These are phyloP conservation scores for Cyprinella venusta DNA, from an alignment of 2,797 vertebrate genomes.

Conservation along the genomic window DNA sequence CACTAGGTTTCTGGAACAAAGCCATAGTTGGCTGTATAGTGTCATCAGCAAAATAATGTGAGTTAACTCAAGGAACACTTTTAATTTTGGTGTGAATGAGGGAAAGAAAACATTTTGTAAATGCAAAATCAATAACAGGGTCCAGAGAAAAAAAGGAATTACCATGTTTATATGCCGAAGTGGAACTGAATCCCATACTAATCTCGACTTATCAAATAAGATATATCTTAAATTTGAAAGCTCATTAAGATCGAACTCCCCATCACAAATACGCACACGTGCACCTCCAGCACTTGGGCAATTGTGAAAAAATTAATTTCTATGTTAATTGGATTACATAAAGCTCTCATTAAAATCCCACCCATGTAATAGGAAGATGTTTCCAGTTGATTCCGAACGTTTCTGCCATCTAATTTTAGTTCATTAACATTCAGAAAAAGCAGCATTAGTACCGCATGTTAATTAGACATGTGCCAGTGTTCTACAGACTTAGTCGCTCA, in stretches of 20 bases:
- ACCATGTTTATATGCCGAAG: background rate
- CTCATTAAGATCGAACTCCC: background rate
- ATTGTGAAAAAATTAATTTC: constrained; percentile 41
- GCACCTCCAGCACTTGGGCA: background rate
- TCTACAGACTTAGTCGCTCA: background rate
- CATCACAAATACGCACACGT: background rate
- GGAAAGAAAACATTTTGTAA: background rate
- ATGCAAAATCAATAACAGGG: background rate
- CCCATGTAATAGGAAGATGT: constrained; percentile 18
- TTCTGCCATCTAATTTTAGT: constrained; percentile 34
- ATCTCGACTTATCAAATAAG: constrained; percentile 15
- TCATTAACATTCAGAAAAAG: constrained; percentile 28
- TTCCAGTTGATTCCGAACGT: constrained; percentile 11
- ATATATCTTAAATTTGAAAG: background rate
- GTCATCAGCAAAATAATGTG: background rate
- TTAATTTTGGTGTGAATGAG: background rate
- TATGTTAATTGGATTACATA: constrained; percentile 35
- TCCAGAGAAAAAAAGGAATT: background rate
- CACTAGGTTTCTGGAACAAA: background rate
- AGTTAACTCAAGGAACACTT: background rate
- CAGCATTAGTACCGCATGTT: constrained; percentile 16
- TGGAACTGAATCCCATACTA: background rate
- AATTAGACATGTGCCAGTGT: constrained; percentile 33
- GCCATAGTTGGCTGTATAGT: too few species aligned
- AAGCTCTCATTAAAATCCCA: constrained; percentile 39